Conservation (phyloP, 1,140 invertebrate species). For the Brachionus koreanus region DNA sequence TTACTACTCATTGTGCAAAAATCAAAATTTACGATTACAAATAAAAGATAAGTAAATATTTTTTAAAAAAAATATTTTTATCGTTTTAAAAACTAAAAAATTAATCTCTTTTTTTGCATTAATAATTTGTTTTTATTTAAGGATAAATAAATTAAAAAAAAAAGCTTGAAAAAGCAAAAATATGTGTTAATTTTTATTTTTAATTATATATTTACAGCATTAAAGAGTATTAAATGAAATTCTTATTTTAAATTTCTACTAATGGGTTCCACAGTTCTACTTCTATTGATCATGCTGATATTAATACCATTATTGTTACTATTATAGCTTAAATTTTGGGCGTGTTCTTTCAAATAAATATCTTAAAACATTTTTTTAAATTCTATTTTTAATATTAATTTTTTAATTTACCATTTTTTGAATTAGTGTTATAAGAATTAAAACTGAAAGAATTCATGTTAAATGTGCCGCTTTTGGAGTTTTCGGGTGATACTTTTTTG, state of each 20-base stretch:
- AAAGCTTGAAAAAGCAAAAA: no score
- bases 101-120: no score
- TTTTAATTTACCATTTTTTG: not conserved
- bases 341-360: not conserved
- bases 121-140: no score
- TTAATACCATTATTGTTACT: not conserved
- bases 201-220: no score
- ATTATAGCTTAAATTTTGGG: not conserved
- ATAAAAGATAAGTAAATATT: no score
- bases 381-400: not conserved
- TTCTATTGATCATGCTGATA: not conserved
- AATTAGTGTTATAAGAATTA: not conserved
- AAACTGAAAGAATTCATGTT: not conserved
- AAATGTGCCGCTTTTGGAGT: not conserved
- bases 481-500: not conserved
- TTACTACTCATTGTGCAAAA: no score
- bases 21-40: no score
- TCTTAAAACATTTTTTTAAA: not conserved
- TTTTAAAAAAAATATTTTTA: no score
- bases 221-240: not conserved
- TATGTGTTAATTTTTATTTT: no score
- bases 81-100: no score
- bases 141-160: no score
- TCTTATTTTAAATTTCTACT: not conserved
- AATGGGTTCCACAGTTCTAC: not conserved